Base-by-base conservation (phyloP, 2,888 invertebrate genomes). In the Muschampia plurimacula region DNA sequence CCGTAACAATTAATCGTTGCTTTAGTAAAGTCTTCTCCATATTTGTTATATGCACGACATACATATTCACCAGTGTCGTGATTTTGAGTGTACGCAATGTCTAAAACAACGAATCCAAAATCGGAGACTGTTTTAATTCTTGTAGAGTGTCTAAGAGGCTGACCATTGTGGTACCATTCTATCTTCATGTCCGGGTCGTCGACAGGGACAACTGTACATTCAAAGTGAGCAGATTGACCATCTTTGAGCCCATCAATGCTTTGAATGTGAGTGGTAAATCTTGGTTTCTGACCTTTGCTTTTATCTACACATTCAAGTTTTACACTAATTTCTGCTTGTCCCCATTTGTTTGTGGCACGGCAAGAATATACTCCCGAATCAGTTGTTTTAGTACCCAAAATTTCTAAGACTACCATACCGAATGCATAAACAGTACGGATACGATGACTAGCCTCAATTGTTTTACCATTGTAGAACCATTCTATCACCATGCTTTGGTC, bases 161-260 rank as follows among this genome's bases (percentile, higher is more conserved):
- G 96, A 6, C 98, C 98, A 86, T 99, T 98, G 84, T 98, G 98
- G 93, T 97, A 99, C 99, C 99, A 99, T 93, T 99, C 99, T 36
- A 99, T 98, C 85, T 97, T 97, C 92, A 99, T 96, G 60, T 97
- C 96, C 2, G 99, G 98, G 90, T 99, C 99, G 76, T 98, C 98
- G 8, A 98, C 97, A 3, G 99, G 99, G 22, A 98, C 96, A 65
- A 99, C 95, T 3, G 98, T 98, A 85, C 99, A 99, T 92, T 99
- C 99, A 87, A 99, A 99, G 94, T 99, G 98, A 75, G 98, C 98
- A 0, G 98, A 97, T 88, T 99, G 98, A 3, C 98, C 98, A 87
- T 99, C 99, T 87, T 98, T 98, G 72, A 98, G 95, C 62, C 97
- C 97, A 77, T 97, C 96, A 78, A 98, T 93, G 77, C 96, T 97